These are phyloP conservation scores for Gallinago media DNA, from an alignment of 2,113 vertebrate genomes.

Conservation along the genomic window DNA sequence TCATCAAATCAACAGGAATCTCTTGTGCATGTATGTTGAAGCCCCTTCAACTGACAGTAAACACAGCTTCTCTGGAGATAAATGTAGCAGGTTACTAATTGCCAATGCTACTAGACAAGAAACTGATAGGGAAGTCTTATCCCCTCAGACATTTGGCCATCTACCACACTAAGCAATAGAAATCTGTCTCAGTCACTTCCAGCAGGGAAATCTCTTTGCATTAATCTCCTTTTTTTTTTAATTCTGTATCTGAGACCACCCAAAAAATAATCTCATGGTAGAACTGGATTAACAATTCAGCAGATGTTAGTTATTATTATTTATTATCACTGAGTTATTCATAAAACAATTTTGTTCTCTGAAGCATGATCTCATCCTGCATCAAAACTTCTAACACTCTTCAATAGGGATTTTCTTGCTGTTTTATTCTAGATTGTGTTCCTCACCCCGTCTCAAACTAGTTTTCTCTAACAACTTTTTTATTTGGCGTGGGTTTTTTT, in stretches of 20 bases:
- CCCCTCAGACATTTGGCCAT: background rate
- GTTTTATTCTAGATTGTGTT: background rate
- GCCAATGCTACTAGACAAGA: background rate
- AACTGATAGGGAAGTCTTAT: background rate
- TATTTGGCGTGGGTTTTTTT: background rate
- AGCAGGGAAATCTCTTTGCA: background rate
- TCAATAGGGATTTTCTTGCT: background rate
- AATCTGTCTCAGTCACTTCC: background rate
- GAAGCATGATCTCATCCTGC: background rate
- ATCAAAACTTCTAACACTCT: background rate
- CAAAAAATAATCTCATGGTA: background rate
- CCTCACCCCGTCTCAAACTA: background rate
- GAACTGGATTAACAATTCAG: background rate
- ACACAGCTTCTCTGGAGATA: background rate
- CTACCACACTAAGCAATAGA: background rate
- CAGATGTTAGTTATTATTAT: background rate
- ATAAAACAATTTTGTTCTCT: background rate
- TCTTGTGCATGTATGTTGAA: background rate
- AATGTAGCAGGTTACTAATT: slow-evolving; percentile 25
- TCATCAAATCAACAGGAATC: background rate
- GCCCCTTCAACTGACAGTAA: background rate
- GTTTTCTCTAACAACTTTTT: background rate
- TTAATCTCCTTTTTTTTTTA: background rate
- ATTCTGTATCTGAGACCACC: background rate
- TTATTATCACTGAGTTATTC: background rate